phyloP scores from a whole-genome alignment of 2,113 vertebrate species.

The Nestor notabilis region DNA sequence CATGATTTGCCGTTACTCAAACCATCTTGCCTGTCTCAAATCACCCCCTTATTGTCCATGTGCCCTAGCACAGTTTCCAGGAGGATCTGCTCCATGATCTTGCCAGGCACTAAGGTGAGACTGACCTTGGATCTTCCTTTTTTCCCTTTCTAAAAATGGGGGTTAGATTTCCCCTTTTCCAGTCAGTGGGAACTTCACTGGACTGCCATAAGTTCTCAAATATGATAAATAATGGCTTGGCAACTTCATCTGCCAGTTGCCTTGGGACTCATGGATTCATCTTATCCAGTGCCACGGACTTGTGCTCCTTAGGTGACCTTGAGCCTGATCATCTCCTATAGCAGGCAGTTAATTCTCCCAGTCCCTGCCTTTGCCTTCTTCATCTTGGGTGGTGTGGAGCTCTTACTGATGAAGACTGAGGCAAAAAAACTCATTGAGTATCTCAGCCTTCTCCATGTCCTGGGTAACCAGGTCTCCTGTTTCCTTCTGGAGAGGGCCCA shows the following conservation, averaged over 20 bases:
- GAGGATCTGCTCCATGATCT: neutral
- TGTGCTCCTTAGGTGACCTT: neutral
- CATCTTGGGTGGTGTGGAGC: neutral
- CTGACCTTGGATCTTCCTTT: neutral
- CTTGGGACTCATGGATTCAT: neutral
- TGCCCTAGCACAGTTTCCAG: neutral
- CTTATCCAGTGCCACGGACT: neutral
- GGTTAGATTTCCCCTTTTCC: neutral
- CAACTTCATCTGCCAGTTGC: neutral
- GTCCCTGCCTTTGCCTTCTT: neutral
- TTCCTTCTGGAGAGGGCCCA: neutral
- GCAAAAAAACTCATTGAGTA: neutral
- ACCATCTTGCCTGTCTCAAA: neutral
- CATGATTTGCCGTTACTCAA: neutral
- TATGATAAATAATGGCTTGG: neutral
- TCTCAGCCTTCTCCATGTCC: neutral
- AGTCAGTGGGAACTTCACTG: neutral
- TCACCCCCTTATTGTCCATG: neutral
- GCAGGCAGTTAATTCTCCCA: neutral
- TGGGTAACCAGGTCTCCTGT: neutral
- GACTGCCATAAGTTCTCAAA: neutral
- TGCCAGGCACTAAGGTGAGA: neutral
- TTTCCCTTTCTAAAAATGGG: neutral
- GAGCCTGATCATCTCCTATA: neutral
- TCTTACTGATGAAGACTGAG: neutral